These are phyloP conservation scores for Aphaenogaster rudis DNA, from an alignment of 1,140 invertebrate genomes.

Conservation along the genomic window DNA sequence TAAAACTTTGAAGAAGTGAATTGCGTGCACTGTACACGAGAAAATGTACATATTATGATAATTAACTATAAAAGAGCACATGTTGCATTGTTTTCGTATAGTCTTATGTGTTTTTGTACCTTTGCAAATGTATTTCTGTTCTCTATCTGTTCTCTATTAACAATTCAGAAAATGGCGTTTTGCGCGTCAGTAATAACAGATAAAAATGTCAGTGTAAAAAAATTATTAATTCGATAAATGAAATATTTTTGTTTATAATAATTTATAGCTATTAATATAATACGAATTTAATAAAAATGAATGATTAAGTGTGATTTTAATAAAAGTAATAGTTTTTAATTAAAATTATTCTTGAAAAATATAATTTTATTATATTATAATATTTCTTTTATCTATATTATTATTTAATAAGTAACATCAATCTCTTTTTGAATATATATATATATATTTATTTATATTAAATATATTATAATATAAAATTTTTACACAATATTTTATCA, in stretches of 20 bases:
- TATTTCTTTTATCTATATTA: background rate
- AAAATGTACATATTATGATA: background rate
- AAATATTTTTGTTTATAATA: constrained; percentile 8
- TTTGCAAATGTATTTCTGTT: constrained; percentile 22
- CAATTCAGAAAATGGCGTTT: constrained; percentile 38
- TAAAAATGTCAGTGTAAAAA: background rate
- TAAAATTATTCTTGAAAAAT: constrained; percentile 9
- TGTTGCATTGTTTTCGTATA: constrained; percentile 4
- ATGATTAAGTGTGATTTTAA: constrained; percentile 31
- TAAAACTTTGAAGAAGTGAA: background rate
- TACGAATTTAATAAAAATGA: background rate
- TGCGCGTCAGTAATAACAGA: background rate
- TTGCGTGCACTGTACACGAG: background rate
- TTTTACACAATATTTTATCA: background rate
- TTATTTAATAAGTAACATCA: constrained; percentile 11
- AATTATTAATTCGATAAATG: background rate
- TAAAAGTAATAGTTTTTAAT: constrained; percentile 21
- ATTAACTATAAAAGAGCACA: background rate
- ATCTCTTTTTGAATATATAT: background rate
- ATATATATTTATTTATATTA: background rate
- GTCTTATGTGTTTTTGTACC: background rate
- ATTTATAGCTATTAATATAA: constrained; percentile 27
- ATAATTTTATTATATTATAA: background rate
- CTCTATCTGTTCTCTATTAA: background rate
- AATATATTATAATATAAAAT: constrained; percentile 1